phyloP scores from a whole-genome alignment of 2,797 vertebrate genomes.

The Enteromius viviparus region DNA sequence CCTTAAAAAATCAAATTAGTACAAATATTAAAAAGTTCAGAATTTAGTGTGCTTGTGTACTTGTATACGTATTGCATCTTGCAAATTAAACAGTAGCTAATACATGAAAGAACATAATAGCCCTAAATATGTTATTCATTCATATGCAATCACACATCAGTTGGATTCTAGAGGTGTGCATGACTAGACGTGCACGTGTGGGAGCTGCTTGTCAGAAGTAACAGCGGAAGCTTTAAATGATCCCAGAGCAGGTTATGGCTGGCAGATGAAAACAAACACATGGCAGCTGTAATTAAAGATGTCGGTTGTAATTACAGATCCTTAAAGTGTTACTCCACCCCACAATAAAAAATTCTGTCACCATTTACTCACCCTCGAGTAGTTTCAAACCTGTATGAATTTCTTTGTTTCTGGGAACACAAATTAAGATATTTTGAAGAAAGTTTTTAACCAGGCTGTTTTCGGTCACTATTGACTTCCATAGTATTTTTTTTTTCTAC shows the following conservation, averaged over 20 bases:
- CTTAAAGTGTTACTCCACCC: background rate
- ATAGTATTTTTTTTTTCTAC: no score
- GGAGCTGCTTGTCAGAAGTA: background rate
- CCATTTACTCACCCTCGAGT: no score
- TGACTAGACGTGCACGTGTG: background rate
- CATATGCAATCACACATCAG: background rate
- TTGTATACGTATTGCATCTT: background rate
- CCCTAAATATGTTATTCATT: background rate
- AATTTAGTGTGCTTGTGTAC: background rate
- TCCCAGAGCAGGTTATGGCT: slow-evolving; percentile 5
- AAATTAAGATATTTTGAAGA: no score
- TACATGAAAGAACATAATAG: slow-evolving; percentile 1
- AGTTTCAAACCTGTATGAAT: no score
- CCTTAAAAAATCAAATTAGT: background rate
- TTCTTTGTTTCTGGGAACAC: no score
- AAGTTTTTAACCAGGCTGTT: no score
- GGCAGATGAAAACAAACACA: slow-evolving; percentile 35
- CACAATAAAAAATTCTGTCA: no score
- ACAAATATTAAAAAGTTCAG: background rate
- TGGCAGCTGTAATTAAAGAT: slow-evolving; percentile 33
- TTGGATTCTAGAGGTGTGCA: background rate
- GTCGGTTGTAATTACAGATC: slow-evolving; percentile 11
- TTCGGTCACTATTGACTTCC: no score
- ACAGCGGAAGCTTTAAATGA: slow-evolving; percentile 20
- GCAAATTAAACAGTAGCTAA: background rate